Conservation (phyloP, 2,797 vertebrate species). For the Sparus aurata region DNA sequence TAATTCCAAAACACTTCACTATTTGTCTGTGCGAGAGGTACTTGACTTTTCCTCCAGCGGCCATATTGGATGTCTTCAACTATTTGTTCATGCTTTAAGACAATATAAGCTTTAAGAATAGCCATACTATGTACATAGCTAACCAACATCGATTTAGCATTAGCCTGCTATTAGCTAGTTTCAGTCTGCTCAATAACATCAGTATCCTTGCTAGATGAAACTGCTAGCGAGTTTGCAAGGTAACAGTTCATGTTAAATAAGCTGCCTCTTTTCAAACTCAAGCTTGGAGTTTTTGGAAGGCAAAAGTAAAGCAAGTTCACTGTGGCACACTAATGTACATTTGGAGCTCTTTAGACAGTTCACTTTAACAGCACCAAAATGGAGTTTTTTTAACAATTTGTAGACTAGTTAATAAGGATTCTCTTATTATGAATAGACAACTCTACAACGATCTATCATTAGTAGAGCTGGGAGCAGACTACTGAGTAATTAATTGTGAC, state of each 20-base stretch:
- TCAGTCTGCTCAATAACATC: background rate
- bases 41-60: background rate
- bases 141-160: background rate
- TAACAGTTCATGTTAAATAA: background rate
- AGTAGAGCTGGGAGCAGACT: background rate
- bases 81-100: background rate
- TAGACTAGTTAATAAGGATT: background rate
- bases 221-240: background rate
- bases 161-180: background rate
- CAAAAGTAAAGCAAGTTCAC: background rate
- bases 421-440: background rate
- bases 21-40: background rate
- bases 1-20: background rate
- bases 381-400: background rate
- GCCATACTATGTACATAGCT: background rate
- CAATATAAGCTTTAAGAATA: background rate
- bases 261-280: background rate
- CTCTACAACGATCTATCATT: background rate
- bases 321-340: background rate
- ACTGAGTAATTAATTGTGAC: background rate
- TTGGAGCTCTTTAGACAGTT: background rate
- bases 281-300: background rate
- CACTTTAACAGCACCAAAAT: background rate
- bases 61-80: background rate
- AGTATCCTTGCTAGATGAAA: background rate